Base-by-base conservation (phyloP, 2,797 vertebrate genomes). In the Oceanodroma leucorhoa region DNA sequence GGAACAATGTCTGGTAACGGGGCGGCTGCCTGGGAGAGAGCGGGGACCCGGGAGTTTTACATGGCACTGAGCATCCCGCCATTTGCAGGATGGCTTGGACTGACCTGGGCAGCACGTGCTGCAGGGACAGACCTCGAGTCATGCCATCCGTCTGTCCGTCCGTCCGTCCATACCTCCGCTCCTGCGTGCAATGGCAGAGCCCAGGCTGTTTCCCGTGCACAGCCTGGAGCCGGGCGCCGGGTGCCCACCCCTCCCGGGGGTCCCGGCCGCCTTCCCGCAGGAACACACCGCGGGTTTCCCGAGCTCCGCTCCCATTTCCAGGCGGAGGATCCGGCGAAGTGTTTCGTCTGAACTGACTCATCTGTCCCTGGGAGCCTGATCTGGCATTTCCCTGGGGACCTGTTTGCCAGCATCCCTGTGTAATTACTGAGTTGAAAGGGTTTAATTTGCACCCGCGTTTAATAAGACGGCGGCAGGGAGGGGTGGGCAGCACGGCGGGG, bases 51-150 rank as follows among this genome's bases (percentile, higher is more conserved):
- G 45, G 40, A 13, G 57, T 16, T 76, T 21, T 6, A 3, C 45
- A 1, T 1, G 7, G n/a, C 2, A 34, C 60, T 0, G 6, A 29
- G 65, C 41, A 61, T 30, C 65, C 29, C 5, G 0, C 6, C 0
- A 1, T 0, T 8, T 40, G 51, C 87, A 69, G 80, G 54, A 27
- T 17, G 40, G 36, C 46, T 64, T 30, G 6, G 70, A 6, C 21
- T 9, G 32, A 5, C 32, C 65, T 2, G 54, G 29, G 41, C 41
- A 55, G n/a, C 30, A 8, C 0, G 0, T 2, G 20, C 43, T 55
- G 71, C 9, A 6, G 48, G 26, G 27, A 36, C 62, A 48, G 45
- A 21, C 3, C 58, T 36, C 0, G 0, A 41, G 22, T 5, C 14
- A 0, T 0, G 10, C 41, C 41, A 16, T 43, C 18, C 1, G 1